A percentile compares a stretch with the other conserved stretches of the same genome.
These are phyloP conservation scores for Nomada fabriciana DNA, from an alignment of 2,888 invertebrate genomes.

Conservation along the genomic window DNA sequence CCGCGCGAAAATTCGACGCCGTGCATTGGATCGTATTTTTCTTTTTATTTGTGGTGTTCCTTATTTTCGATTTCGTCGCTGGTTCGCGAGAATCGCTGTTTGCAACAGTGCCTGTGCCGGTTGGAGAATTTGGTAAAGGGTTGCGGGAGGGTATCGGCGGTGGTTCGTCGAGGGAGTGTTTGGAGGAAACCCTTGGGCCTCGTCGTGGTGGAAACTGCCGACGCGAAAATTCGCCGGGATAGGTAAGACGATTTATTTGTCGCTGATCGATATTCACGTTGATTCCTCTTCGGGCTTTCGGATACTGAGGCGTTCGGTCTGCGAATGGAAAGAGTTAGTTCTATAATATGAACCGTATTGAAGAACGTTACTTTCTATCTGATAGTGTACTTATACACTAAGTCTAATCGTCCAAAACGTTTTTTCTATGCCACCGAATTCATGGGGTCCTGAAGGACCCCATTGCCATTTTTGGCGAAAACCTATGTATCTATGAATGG, in stretches of 20 bases:
- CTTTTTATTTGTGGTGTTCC: no score
- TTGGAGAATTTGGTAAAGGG: neutral
- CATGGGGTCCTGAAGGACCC: no score
- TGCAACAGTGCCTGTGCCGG: neutral
- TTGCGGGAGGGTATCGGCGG: neutral
- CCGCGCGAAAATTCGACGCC: no score
- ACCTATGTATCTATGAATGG: no score
- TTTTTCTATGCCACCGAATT: no score
- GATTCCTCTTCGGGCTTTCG: conserved; percentile 41
- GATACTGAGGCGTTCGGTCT: conserved; percentile 9
- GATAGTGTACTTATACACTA: no score
- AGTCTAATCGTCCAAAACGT: no score
- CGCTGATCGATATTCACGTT: conserved; percentile 10
- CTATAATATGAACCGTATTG: no score
- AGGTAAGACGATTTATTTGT: conserved; percentile 50
- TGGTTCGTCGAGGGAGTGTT: conserved; percentile 19
- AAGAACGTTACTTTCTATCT: no score
- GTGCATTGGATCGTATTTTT: no score
- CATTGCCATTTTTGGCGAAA: no score
- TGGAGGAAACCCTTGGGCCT: conserved; percentile 45
- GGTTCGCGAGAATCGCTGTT: neutral
- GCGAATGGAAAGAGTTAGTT: neutral
- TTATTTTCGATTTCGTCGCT: neutral
- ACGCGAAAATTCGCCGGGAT: conserved; percentile 7
- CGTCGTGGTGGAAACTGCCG: conserved; percentile 29